Conservation (phyloP, 2,113 vertebrate genomes). For the rabbit (Oryctolagus cuniculus) region mOryCun1.1 NC_091442.1:19003001-19003500, state of each 20-base stretch:
- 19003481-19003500: slow-evolving; percentile 88
- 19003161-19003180: slow-evolving; percentile 54
- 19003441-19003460: slow-evolving; percentile 82
- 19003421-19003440: slow-evolving; percentile 79
- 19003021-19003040: background rate
- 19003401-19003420: slow-evolving; percentile 77
- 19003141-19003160: slow-evolving; percentile 66
- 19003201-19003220: slow-evolving; percentile 90
- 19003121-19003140: slow-evolving; percentile 48
- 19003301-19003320: slow-evolving; percentile 84
- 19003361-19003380: slow-evolving; percentile 70
- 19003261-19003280: slow-evolving; percentile 87
- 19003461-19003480: slow-evolving; percentile 86
- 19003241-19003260: slow-evolving; percentile 87
- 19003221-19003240: slow-evolving; percentile 87
- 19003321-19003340: background rate
- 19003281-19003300: slow-evolving; percentile 82
- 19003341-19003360: slow-evolving; percentile 8
- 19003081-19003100: background rate
- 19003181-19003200: slow-evolving; percentile 83
- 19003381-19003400: slow-evolving; percentile 72
- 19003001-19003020: background rate
- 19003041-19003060: background rate
- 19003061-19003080: background rate
- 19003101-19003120: slow-evolving; percentile 53